phyloP scores from a whole-genome alignment of 92 coral and sea anemone genomes.

The Palythoa grandiflora region DNA sequence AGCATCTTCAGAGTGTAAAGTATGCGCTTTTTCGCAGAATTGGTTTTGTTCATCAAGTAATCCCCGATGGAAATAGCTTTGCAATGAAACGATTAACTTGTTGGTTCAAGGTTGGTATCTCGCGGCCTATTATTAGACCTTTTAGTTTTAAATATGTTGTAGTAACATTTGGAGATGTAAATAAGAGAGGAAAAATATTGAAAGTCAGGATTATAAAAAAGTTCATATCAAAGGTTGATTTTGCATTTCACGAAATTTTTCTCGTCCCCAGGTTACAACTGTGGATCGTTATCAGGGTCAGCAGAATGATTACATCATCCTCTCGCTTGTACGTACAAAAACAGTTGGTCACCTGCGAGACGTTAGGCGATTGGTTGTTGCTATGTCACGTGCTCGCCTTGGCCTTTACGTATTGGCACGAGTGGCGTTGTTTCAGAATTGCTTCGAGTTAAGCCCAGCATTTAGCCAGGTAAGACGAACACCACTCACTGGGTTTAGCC shows the following conservation, averaged over 20 bases:
- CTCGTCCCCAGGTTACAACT: slow-evolving; percentile 82
- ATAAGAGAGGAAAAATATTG: neutral
- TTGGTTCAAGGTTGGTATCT: no score
- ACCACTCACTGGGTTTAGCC: no score
- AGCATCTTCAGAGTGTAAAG: no score
- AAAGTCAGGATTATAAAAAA: no score
- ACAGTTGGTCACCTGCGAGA: slow-evolving; percentile 98
- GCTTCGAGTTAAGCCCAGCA: slow-evolving; percentile 98
- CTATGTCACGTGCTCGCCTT: slow-evolving; percentile 99
- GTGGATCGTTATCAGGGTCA: slow-evolving; percentile 99
- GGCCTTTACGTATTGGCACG: slow-evolving; percentile 97
- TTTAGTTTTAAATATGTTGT: neutral
- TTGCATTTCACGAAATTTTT: neutral
- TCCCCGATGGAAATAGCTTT: no score
- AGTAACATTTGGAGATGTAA: neutral
- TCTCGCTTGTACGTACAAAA: slow-evolving; percentile 96
- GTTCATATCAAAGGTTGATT: no score
- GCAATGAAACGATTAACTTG: neutral
- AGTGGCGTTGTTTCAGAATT: slow-evolving; percentile 90
- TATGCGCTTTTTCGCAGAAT: no score
- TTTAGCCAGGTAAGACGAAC: slow-evolving; percentile 78
- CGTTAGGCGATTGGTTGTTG: slow-evolving; percentile 97
- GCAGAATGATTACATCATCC: slow-evolving; percentile 98
- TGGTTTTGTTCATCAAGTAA: no score
- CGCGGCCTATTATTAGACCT: neutral